Evolutionary conservation across 2,797 vertebrate species (phyloP).

Genomic region (Erithacus rubecula): DNA sequence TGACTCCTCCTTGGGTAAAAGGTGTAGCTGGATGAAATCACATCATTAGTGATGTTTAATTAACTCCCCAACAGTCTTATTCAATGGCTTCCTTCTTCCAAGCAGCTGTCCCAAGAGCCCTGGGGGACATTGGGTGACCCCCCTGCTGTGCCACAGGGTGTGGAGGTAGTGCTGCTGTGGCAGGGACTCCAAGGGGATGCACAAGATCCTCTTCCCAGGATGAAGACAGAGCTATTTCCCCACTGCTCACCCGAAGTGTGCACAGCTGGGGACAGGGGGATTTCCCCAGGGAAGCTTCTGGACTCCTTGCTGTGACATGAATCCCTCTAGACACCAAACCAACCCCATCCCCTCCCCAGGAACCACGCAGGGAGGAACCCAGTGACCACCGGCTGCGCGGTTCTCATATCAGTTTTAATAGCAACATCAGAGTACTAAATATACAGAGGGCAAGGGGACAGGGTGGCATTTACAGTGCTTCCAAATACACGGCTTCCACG

Average conservation of each 20-base stretch:
- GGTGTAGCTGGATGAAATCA: background rate
- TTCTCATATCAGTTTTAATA: conserved; percentile 89
- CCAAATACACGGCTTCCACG: conserved; percentile 87
- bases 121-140: too few relatives aligned
- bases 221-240: background rate
- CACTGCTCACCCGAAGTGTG: rapidly evolving
- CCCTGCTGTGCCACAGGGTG: background rate
- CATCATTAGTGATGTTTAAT: background rate
- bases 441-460: conserved; percentile 85
- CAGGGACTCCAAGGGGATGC: rapidly evolving
- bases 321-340: rapidly evolving
- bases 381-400: background rate
- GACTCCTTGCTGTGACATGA: background rate
- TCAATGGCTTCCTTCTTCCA: background rate
- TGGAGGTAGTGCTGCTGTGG: rapidly evolving
- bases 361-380: background rate
- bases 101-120: background rate
- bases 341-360: background rate
- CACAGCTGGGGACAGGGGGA: too few relatives aligned
- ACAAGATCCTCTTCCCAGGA: background rate
- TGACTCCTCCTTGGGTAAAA: background rate
- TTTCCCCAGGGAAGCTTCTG: background rate
- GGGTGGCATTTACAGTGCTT: conserved; percentile 92
- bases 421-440: conserved; percentile 93
- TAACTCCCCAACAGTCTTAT: background rate